Evolutionary conservation across 2,113 vertebrate species (phyloP), one percentile per base, ranked within the genome.

Genomic region (Strix uralensis): DNA sequence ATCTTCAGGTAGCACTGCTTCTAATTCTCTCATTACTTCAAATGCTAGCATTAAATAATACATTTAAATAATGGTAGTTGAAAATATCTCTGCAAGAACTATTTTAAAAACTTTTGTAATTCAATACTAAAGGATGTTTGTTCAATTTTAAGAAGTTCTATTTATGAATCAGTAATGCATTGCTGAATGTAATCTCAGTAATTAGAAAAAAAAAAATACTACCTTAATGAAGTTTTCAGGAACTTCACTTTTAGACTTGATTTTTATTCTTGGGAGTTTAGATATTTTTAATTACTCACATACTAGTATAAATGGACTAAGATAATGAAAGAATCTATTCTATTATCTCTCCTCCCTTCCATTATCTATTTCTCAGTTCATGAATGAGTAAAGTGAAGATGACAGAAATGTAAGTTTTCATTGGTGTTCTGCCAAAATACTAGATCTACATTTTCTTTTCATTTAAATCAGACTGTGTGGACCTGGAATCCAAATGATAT

Each of bases 171-270:
- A 78, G 3, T 79, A 46, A 49, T 58, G 15, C 15, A 36, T 9
- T 40, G 29, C 12, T 71, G 25, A 83, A 69, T 26, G 19, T 44
- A 34, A 59, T 59, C 14, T 42, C 29, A 6, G 14, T 54, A 69
- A 59, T 16, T 7, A n/a, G 57, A 72, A 63, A 27, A 25, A 8
- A 8, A 27, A 25, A 5, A 30, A 26, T 22, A 23, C 6, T 42
- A 59, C 15, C 2, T 2, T 51, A 67, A 86, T 15, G 9, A 69
- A 47, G 3, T 47, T 93, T 77, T 86, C 40, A 78, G 40, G 30
- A 30, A 44, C 27, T 65, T 86, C 11, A 57, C 7, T 61, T 61
- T 4, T 7, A 4, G 34, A 51, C 3, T 82, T 1, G 0, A 0
- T 25, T 51, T 72, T 20, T 63, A 46, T 30, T 26, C 20, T 67